Conservation (phyloP, 2,797 vertebrate genomes). For the Micromesistius poutassou region DNA sequence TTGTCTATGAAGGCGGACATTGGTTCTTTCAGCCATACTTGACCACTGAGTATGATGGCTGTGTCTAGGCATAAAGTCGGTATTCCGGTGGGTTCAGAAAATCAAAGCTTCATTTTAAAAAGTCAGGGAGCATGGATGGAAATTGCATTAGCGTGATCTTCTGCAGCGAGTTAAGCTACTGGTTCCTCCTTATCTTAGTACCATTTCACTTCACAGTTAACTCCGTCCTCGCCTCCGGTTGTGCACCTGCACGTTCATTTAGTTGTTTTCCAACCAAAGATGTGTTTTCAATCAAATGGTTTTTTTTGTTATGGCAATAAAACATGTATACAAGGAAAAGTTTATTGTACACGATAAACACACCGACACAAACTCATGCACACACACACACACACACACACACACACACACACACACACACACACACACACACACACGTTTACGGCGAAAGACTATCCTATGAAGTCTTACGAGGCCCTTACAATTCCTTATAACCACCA, state of each 20-base stretch:
- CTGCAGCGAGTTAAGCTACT: neutral
- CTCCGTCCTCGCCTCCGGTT: conserved; percentile 10
- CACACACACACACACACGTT: conserved; percentile 27
- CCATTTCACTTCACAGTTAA: conserved; percentile 1
- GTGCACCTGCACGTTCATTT: conserved; percentile 22
- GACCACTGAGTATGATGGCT: neutral
- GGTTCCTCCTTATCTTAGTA: neutral
- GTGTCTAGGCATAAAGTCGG: neutral
- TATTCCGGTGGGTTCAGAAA: neutral
- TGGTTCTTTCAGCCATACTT: neutral
- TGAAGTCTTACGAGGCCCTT: conserved; percentile 56
- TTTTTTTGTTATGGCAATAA: conserved; percentile 22
- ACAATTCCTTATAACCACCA: conserved; percentile 51
- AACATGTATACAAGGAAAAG: conserved; percentile 41
- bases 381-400: conserved; percentile 46
- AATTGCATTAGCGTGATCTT: neutral
- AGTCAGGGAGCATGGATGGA: neutral
- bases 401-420: conserved; percentile 1
- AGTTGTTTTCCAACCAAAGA: conserved; percentile 15
- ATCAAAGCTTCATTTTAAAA: neutral
- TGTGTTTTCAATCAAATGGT: conserved; percentile 29
- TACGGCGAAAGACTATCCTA: conserved; percentile 57
- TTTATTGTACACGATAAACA: conserved; percentile 47
- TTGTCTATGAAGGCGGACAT: neutral
- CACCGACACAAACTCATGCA: conserved; percentile 23